phyloP scores from a whole-genome alignment of 2,113 vertebrate species.

The Platichthys flesus region DNA sequence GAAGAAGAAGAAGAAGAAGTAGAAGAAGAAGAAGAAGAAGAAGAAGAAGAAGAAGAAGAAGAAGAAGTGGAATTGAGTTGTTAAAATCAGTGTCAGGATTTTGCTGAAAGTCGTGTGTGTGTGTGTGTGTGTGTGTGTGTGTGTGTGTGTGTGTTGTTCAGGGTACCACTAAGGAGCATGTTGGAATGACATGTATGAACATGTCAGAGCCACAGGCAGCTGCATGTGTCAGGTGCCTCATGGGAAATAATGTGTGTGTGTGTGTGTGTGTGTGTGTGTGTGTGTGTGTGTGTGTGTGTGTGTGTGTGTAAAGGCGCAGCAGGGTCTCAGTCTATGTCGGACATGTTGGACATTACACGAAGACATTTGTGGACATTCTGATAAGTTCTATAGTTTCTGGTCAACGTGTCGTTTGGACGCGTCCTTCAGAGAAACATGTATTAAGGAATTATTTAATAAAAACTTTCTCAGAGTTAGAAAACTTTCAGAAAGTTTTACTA shows the following conservation, averaged over 20 bases:
- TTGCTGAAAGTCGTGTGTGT: too few relatives aligned
- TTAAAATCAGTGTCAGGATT: too few relatives aligned
- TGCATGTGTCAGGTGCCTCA: slow-evolving; percentile 57
- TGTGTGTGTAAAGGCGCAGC: slow-evolving; percentile 22
- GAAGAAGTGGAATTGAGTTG: too few relatives aligned
- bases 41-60: too few relatives aligned
- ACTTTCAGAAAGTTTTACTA: too few relatives aligned
- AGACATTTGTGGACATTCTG: neutral
- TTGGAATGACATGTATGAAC: slow-evolving; percentile 71
- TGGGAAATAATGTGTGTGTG: slow-evolving; percentile 40
- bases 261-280: slow-evolving; percentile 39
- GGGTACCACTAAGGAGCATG: slow-evolving; percentile 44
- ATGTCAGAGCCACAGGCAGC: slow-evolving; percentile 53
- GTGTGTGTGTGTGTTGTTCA: slow-evolving; percentile 2
- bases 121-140: slow-evolving; percentile 11
- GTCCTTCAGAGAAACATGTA: too few relatives aligned
- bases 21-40: too few relatives aligned
- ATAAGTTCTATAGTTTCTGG: too few relatives aligned
- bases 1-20: too few relatives aligned
- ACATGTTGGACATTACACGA: neutral
- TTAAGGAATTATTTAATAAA: too few relatives aligned
- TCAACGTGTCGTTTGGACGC: too few relatives aligned
- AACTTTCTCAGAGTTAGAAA: too few relatives aligned
- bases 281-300: slow-evolving; percentile 33
- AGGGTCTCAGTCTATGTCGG: neutral